These are phyloP conservation scores for Ectropis crepuscularia DNA, from an alignment of 2,888 invertebrate genomes.

Conservation along the genomic window DNA sequence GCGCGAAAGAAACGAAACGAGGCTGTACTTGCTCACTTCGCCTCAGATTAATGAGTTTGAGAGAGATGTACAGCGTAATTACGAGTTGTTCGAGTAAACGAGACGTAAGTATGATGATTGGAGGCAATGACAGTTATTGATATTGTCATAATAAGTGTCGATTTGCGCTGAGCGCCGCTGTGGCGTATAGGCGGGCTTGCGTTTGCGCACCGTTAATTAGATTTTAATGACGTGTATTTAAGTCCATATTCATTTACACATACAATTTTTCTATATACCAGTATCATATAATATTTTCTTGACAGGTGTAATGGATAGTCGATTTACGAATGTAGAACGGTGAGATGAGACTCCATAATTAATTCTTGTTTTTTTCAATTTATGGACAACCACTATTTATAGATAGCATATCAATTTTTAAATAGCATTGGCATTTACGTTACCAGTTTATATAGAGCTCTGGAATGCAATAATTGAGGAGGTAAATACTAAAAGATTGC, in stretches of 20 bases:
- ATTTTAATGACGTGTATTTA: constrained; percentile 70
- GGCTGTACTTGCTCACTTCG: constrained; percentile 60
- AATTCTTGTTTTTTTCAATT: constrained; percentile 31
- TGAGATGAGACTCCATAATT: constrained; percentile 23
- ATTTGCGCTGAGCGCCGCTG: constrained; percentile 65
- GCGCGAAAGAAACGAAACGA: constrained; percentile 77
- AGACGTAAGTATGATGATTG: constrained; percentile 79
- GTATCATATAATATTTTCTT: constrained; percentile 22
- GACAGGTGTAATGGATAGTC: constrained; percentile 30
- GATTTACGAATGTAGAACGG: constrained; percentile 26
- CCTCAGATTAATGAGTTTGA: constrained; percentile 77
- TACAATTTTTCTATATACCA: not conserved
- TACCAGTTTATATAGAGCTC: constrained; percentile 20
- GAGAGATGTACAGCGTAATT: constrained; percentile 78
- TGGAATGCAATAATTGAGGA: constrained; percentile 10
- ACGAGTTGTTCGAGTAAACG: constrained; percentile 76
- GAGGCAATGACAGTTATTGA: constrained; percentile 81
- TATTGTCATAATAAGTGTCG: constrained; percentile 73
- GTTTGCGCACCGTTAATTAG: constrained; percentile 72
- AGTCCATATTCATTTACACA: constrained; percentile 48
- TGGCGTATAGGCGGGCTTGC: constrained; percentile 52
- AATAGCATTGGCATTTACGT: constrained; percentile 26
- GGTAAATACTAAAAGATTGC: constrained; percentile 11
- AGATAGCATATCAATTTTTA: constrained; percentile 33
- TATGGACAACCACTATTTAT: constrained; percentile 17